Evolutionary conservation across 2,113 vertebrate species (phyloP).

Genomic region (Barnardius zonarius): DNA sequence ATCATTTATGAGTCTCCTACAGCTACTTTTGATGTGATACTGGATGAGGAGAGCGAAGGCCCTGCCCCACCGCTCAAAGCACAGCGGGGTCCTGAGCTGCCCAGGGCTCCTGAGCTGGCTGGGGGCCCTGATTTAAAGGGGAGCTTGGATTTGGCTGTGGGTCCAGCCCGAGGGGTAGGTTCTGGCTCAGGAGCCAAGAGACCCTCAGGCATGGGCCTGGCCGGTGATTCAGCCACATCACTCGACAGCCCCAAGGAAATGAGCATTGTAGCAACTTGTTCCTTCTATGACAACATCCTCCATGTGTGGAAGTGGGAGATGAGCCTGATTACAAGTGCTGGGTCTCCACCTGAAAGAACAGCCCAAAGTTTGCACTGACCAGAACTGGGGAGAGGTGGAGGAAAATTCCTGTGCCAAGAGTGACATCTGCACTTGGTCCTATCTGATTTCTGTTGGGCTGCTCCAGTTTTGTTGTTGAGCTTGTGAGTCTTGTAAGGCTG

Average conservation of each 20-base stretch:
- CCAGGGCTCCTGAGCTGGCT: not conserved
- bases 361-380: not conserved
- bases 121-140: not conserved
- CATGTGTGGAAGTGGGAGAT: conserved; percentile 92
- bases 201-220: not conserved
- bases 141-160: not conserved
- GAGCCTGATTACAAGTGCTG: conserved; percentile 7
- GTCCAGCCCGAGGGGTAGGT: not conserved
- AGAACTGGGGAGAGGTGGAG: not conserved
- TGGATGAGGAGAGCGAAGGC: conserved; percentile 73
- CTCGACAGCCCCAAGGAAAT: not conserved
- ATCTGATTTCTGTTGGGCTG: not conserved
- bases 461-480: not conserved
- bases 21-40: conserved; percentile 75
- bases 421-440: not conserved
- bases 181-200: not conserved
- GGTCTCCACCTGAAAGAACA: not conserved
- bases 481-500: not conserved
- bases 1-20: conserved; percentile 81
- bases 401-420: not conserved
- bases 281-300: conserved; percentile 91
- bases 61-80: conserved; percentile 26
- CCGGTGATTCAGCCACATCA: not conserved
- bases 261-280: conserved; percentile 88
- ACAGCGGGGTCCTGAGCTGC: not conserved